Conservation (phyloP, 2,888 invertebrate genomes). For the Dusona sp. region DNA sequence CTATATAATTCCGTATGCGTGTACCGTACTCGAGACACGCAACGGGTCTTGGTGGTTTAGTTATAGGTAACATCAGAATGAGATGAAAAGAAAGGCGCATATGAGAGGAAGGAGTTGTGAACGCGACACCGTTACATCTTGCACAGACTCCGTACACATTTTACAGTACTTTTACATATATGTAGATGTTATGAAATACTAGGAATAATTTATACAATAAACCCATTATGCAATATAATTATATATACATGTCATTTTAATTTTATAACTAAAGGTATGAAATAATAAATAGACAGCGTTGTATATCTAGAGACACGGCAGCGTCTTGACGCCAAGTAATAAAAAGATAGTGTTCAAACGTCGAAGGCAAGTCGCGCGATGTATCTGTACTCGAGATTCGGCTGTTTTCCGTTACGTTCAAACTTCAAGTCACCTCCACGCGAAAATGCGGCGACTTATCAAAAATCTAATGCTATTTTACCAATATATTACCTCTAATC, state of each 20-base stretch:
- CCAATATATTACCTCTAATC: no score
- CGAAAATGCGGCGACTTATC: no score
- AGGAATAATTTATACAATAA: not conserved
- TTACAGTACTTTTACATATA: not conserved
- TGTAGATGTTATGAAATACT: no score
- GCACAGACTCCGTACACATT: conserved; percentile 10
- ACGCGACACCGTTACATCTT: conserved; percentile 60
- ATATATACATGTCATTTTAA: not conserved
- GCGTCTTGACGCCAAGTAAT: no score
- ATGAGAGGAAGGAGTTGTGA: conserved; percentile 35
- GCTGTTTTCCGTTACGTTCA: no score
- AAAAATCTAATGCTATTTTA: no score
- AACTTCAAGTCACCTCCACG: no score
- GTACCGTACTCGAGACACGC: conserved; percentile 29
- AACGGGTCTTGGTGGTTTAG: conserved; percentile 65
- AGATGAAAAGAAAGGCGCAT: conserved; percentile 19
- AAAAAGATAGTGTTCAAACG: no score
- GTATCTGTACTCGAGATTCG: no score
- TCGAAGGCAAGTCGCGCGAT: no score
- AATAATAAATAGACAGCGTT: not conserved
- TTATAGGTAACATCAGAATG: conserved; percentile 16
- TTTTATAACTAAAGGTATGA: not conserved
- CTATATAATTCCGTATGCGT: conserved; percentile 8
- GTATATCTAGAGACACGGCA: no score
- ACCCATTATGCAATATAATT: not conserved